These are phyloP conservation scores for Gymnodraco acuticeps DNA, from an alignment of 2,797 vertebrate species.

Conservation along the genomic window DNA sequence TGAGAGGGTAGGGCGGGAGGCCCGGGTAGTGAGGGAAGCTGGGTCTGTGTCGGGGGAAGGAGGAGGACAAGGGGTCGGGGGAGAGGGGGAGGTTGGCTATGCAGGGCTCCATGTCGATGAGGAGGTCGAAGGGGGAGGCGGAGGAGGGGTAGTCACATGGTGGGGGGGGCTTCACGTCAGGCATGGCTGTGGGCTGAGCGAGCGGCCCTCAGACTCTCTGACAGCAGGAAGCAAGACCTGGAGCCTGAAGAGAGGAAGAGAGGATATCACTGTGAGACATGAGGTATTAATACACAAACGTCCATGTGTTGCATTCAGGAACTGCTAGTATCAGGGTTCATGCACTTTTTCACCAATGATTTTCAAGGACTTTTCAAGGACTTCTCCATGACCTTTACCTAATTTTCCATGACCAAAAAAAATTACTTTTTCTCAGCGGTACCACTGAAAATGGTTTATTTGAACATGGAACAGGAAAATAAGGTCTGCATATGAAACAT, in stretches of 20 bases:
- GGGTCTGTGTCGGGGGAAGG: conserved; percentile 78
- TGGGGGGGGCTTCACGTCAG: conserved; percentile 85
- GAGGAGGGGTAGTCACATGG: conserved; percentile 86
- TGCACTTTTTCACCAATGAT: too few species aligned
- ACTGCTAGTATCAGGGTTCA: too few species aligned
- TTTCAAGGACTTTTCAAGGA: too few species aligned
- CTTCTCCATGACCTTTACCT: too few species aligned
- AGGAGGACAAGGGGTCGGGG: conserved; percentile 80
- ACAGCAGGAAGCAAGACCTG: conserved; percentile 36
- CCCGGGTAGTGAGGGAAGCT: conserved; percentile 81
- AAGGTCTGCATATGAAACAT: too few species aligned
- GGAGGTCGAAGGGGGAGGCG: conserved; percentile 56
- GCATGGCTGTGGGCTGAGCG: conserved; percentile 74
- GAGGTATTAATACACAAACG: too few species aligned
- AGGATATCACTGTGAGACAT: conserved; percentile 4
- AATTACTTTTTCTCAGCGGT: too few species aligned
- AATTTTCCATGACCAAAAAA: too few species aligned
- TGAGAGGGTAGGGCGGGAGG: conserved; percentile 68
- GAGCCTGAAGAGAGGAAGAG: conserved; percentile 53
- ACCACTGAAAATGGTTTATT: too few species aligned
- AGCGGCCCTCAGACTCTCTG: conserved; percentile 55
- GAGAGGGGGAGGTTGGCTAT: conserved; percentile 81
- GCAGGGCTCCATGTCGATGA: conserved; percentile 86
- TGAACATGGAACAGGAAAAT: too few species aligned
- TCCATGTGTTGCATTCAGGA: too few species aligned